Base-by-base conservation (phyloP, 1,140 invertebrate species). In the Stenopsyche tienmushanensis region DNA sequence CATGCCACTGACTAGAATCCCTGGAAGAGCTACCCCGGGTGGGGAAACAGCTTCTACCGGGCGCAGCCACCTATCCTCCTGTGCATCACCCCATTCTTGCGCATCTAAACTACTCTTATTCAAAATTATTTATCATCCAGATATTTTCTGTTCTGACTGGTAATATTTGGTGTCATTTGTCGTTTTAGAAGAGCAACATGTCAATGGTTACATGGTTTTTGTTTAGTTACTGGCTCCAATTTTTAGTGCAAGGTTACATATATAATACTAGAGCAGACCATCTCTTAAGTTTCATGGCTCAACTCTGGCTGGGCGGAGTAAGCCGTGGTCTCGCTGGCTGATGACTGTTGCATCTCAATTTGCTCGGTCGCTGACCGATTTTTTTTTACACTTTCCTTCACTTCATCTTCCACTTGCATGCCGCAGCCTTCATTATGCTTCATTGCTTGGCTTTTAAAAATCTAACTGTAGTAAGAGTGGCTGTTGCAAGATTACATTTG, bases 271-370 rank as follows among this genome's bases (percentile, higher is more conserved):
- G 65, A 68, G 69, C 69, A 71, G 69, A 71, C 69, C 69, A 71
- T 71, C 69, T 71, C 69, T 71, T 64, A 71, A 71, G 69, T 71
- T 71, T 71, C 69, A 67, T 67, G 69, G 69, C 69, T 65, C 53
- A 59, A 65, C 69, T 71, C 69, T 71, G 69, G 69, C 66, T 62
- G 69, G 59, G 65, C 66, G 54, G 69, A 71, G 69, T 67, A 59
- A 65, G 63, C 54, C 26, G 62, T 64, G 65, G 52, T 58, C 39
- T 54, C 55, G 62, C 52, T 66, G 55, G 64, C 64, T 62, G 64
- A 42, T 47, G 62, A 64, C 67, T 52, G 67, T 59, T 60, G 64
- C 62, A 65, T 58, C 60, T 63, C 10, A 44, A 41, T 29, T 49
- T 50, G 50, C 58, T 69, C 55, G 26, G 55, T 23, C 26, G 47